Percentiles rank a stretch among this genome's conserved stretches.
Evolutionary conservation across 1,140 invertebrate species (phyloP).

Genomic region (Drosophila lacteicornis): DNA sequence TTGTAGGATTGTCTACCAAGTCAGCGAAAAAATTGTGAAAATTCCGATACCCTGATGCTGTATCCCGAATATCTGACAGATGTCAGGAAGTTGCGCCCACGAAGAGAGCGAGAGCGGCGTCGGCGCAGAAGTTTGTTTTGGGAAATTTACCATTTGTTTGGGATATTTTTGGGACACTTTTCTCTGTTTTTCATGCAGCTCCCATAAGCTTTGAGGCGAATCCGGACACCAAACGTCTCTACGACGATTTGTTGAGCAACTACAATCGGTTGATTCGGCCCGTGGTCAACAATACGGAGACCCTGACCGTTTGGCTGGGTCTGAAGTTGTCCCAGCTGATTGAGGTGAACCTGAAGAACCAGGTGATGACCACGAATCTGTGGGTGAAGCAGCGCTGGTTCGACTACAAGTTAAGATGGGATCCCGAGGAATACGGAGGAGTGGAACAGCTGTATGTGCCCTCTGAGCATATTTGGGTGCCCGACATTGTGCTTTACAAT

Average conservation of each 20-base stretch:
- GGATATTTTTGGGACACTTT: slow-evolving; percentile 25
- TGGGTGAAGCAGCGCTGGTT: slow-evolving; percentile 99
- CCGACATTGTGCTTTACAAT: slow-evolving; percentile 95
- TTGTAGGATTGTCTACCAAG: neutral
- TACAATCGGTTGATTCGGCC: slow-evolving; percentile 98
- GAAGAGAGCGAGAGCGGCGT: slow-evolving; percentile 36
- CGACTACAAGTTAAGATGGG: slow-evolving; percentile 97
- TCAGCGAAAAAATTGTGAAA: slow-evolving; percentile 42
- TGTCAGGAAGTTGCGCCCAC: slow-evolving; percentile 53
- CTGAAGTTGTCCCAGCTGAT: slow-evolving; percentile 98
- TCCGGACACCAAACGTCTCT: slow-evolving; percentile 95
- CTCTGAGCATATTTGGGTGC: slow-evolving; percentile 96
- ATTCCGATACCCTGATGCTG: slow-evolving; percentile 72
- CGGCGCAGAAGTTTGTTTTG: slow-evolving; percentile 71
- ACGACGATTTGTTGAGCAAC: slow-evolving; percentile 96
- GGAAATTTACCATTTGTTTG: slow-evolving; percentile 51
- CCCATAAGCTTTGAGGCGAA: slow-evolving; percentile 90
- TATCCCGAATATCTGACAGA: slow-evolving; percentile 49
- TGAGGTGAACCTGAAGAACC: slow-evolving; percentile 97
- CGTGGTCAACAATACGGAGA: slow-evolving; percentile 97
- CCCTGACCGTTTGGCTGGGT: slow-evolving; percentile 95
- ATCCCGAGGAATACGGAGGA: slow-evolving; percentile 96
- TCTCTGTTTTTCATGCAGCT: slow-evolving; percentile 55
- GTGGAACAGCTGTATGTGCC: slow-evolving; percentile 96
- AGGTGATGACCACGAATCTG: slow-evolving; percentile 98